These are phyloP conservation scores for Notothenia coriiceps DNA, from an alignment of 2,113 vertebrate species.

Conservation along the genomic window DNA sequence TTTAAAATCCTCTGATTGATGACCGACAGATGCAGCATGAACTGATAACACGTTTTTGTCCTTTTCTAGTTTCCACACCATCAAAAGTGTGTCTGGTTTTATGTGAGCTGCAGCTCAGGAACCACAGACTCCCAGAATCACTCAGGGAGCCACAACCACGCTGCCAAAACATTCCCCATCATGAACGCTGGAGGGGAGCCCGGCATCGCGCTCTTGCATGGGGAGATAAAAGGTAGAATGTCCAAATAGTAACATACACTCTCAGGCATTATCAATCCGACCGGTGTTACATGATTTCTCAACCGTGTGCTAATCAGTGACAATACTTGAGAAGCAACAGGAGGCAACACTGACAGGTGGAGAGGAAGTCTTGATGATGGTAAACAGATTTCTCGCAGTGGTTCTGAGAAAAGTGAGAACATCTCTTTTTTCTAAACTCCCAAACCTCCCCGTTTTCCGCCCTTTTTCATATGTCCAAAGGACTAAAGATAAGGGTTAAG, in stretches of 20 bases:
- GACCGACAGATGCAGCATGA: constrained; percentile 36
- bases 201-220: constrained; percentile 15
- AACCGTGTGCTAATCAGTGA: constrained; percentile 9
- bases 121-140: constrained; percentile 34
- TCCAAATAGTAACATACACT: constrained; percentile 7
- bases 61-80: constrained; percentile 64
- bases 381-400: constrained; percentile 5
- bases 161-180: constrained; percentile 51
- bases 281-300: constrained; percentile 1
- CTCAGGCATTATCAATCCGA: constrained; percentile 17
- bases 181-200: constrained; percentile 44
- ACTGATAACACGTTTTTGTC: constrained; percentile 61
- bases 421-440: neutral
- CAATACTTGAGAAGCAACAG: constrained; percentile 6
- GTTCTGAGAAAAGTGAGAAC: constrained; percentile 2
- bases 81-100: constrained; percentile 39
- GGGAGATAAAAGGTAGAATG: constrained; percentile 33
- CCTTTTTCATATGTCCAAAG: neutral
- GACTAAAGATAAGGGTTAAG: constrained; percentile 17
- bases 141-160: constrained; percentile 3
- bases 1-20: constrained; percentile 46
- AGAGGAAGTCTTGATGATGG: constrained; percentile 4
- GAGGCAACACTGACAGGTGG: neutral
- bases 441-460: constrained; percentile 1
- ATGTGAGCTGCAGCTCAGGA: constrained; percentile 49